Evolutionary conservation across 1,140 invertebrate genomes (phyloP), one percentile per base, ranked within the genome.

Genomic region (Polypedilum vanderplanki): DNA sequence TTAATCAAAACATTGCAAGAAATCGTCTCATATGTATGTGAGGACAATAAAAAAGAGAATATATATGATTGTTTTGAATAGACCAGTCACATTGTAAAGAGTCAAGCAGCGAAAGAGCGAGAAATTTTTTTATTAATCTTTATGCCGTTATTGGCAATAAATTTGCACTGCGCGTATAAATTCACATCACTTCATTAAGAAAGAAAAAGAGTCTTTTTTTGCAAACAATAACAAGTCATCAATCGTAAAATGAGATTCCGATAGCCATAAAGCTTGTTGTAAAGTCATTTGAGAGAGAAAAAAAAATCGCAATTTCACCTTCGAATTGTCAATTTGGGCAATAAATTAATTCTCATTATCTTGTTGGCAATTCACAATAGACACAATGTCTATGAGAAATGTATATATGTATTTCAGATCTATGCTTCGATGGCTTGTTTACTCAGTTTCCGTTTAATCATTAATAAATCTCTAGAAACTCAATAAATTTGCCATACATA

Each of bases 381-480:
- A 33, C 5, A 12, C n/a, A 70, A 70, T 70, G 20, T 20, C 65
- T n/a, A 22, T 20, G 65, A 70, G 46, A 57, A 57, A 57, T 57
- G 46, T 57, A 15, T 57, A 12, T 57, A 15, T 57, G 10, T 33
- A 5, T 33, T 33, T 57, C 46, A 57, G 15, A 57, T 70, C 20
- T 22, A 70, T 18, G 65, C 65, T 70, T 22, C 65, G n/a, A 70
- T n/a, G 46, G 46, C 46, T 57, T 70, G 20, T 70, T 70, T 20
- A 70, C 65, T 70, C 65, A 70, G 20, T 70, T 70, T 70, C 65
- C 65, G 65, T 70, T 46, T 70, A 70, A 70, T 70, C 65, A 70
- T 57, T 57, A 57, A 57, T 57, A 57, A 57, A 57, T 57, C 46
- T 57, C 46, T 57, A n/a, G 1, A 33, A 33, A 33, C 2, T 33